These are phyloP conservation scores for Phylloscopus trochilus DNA, from an alignment of 2,113 vertebrate species.

Conservation along the genomic window DNA sequence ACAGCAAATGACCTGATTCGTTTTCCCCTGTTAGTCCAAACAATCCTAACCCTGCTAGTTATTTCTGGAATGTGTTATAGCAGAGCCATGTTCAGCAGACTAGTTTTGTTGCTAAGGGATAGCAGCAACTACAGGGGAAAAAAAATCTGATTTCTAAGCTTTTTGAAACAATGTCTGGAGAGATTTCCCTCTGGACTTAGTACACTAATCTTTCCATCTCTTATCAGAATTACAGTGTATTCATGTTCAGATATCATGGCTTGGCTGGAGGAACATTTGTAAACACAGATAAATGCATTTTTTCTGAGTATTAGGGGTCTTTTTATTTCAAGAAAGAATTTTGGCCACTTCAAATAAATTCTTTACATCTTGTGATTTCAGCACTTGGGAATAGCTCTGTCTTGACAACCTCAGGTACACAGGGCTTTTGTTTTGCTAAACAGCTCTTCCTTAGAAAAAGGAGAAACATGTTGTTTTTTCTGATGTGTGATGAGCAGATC, in stretches of 20 bases:
- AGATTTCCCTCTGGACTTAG: conserved; percentile 47
- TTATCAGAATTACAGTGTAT: not conserved
- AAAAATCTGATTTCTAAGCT: conserved; percentile 33
- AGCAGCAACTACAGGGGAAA: not conserved
- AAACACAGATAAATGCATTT: not conserved
- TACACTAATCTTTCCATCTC: conserved; percentile 23
- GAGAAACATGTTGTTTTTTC: not conserved
- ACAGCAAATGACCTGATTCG: not conserved
- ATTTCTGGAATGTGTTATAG: conserved; percentile 45
- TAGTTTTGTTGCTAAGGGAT: conserved; percentile 58
- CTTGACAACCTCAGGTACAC: not conserved
- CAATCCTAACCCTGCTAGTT: conserved; percentile 8
- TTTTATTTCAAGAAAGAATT: not conserved
- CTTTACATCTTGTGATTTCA: not conserved
- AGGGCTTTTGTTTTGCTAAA: not conserved
- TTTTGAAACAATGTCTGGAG: conserved; percentile 14
- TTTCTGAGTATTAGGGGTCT: not conserved
- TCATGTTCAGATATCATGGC: not conserved
- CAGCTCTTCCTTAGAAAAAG: not conserved
- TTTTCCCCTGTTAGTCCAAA: not conserved
- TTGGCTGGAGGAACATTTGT: not conserved
- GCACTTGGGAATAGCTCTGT: not conserved
- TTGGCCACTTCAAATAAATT: not conserved
- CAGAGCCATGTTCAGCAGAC: not conserved
- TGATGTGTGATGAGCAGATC: not conserved